Evolutionary conservation across 2,888 invertebrate species (phyloP).

Genomic region (Hirudinaria manillensis): DNA sequence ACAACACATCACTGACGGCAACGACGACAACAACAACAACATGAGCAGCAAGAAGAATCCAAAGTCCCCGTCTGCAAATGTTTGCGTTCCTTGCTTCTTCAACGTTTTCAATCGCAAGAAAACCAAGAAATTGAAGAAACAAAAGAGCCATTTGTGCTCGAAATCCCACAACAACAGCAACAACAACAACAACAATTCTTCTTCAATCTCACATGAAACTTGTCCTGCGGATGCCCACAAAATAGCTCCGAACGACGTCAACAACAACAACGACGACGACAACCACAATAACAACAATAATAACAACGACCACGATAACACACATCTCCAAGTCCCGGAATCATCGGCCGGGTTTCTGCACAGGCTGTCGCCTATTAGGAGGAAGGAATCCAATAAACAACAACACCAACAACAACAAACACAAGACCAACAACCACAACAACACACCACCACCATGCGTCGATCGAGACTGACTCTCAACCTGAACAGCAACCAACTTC

Average conservation of each 20-base stretch:
- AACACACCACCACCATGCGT: neutral
- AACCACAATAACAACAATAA: neutral
- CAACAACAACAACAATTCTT: neutral
- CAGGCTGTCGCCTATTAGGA: neutral
- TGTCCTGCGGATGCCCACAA: neutral
- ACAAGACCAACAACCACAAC: slow-evolving; percentile 10
- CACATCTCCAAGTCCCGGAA: neutral
- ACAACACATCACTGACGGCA: neutral
- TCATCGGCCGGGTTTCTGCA: neutral
- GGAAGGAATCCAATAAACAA: neutral
- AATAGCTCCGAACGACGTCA: slow-evolving; percentile 16
- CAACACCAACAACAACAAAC: slow-evolving; percentile 14
- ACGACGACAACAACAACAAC: neutral
- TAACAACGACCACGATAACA: neutral
- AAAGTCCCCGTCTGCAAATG: neutral
- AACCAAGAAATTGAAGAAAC: neutral
- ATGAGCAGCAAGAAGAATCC: neutral
- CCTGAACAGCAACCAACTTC: slow-evolving; percentile 14
- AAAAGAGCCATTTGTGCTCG: neutral
- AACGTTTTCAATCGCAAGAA: no score
- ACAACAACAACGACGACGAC: slow-evolving; percentile 10
- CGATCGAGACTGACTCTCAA: slow-evolving; percentile 11
- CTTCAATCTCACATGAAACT: neutral
- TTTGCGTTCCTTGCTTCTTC: neutral
- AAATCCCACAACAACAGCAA: neutral